Evolutionary conservation across 2,113 vertebrate genomes (phyloP), one percentile per base, ranked within the genome.

Genomic region (Albula glossodonta): DNA sequence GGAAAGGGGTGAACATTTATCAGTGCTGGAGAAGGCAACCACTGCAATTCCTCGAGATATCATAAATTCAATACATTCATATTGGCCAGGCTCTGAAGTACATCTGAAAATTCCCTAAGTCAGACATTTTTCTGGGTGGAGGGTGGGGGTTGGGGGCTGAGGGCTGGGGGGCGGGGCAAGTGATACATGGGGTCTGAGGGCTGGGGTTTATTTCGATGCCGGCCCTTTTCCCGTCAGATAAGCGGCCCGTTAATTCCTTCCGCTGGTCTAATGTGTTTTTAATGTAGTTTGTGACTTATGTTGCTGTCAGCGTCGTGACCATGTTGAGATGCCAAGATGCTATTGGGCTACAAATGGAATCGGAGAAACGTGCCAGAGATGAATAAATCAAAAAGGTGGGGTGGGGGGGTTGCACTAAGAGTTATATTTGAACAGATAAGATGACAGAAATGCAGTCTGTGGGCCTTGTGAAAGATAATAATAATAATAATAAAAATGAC

Each of bases 261-360:
- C 88, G 87, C 89, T 89, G 92, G 90, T 89, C 92, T 96, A 94
- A 96, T 96, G 93, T 94, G 94, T 94, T 96, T 95, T 95, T 95
- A 95, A 96, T 95, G 94, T 93, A 93, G 93, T 92, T 86, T 86
- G 88, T 95, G 94, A 95, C 93, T 94, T 95, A 95, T 96, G 93
- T 91, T 92, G 88, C 93, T 94, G 93, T 95, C 94, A 93, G 89
- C 78, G 9, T 48, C 6, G 7, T 50, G 88, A 91, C 89, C 84
- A 85, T 88, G 92, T 91, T 51, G 74, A 91, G 91, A 93, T 87
- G 91, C 86, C 85, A 74, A 86, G 92, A 91, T 87, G 88, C 83
- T 88, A 70, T 91, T 91, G 90, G 92, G 93, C 83, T 89, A 90
- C 84, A 60, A 82, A 89, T 89, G 87, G 86, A 86, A 89, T 90